Percentiles rank a stretch among this genome's conserved stretches.
Conservation (phyloP, 1,140 invertebrate species). For the Coptotermes formosanus region DNA sequence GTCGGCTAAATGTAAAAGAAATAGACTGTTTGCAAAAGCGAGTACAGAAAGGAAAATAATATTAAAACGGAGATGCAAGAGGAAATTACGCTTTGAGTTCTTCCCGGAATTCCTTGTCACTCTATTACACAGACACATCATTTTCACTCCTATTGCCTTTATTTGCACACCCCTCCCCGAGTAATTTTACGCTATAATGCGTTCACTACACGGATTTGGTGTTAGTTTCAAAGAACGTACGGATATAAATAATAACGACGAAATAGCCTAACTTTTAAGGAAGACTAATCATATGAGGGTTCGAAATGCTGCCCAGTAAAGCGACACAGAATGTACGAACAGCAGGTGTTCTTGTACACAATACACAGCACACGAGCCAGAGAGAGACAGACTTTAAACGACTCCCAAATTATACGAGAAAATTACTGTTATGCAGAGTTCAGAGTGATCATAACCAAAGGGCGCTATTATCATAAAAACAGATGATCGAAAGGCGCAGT, state of each 20-base stretch:
- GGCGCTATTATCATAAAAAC: not conserved
- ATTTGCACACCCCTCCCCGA: not conserved
- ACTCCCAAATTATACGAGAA: slow-evolving; percentile 22
- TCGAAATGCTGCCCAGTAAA: not conserved
- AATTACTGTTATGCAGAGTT: slow-evolving; percentile 12
- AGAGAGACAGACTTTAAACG: not conserved
- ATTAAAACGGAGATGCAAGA: too few species aligned
- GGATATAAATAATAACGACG: not conserved
- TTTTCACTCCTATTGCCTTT: not conserved
- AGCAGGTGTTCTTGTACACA: not conserved
- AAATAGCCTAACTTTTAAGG: not conserved
- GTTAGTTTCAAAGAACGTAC: not conserved
- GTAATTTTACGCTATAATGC: not conserved
- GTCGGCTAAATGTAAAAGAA: too few species aligned
- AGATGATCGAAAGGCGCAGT: not conserved
- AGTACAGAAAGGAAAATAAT: too few species aligned
- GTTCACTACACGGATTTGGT: not conserved
- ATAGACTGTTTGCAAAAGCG: too few species aligned
- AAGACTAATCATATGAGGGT: not conserved
- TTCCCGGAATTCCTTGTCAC: not conserved
- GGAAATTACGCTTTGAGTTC: too few species aligned
- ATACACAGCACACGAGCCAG: not conserved
- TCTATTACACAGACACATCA: not conserved
- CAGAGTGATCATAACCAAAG: slow-evolving; percentile 6
- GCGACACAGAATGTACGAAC: not conserved